Base-by-base conservation (phyloP, 2,888 invertebrate species). In the Anagyrus pseudococci region DNA sequence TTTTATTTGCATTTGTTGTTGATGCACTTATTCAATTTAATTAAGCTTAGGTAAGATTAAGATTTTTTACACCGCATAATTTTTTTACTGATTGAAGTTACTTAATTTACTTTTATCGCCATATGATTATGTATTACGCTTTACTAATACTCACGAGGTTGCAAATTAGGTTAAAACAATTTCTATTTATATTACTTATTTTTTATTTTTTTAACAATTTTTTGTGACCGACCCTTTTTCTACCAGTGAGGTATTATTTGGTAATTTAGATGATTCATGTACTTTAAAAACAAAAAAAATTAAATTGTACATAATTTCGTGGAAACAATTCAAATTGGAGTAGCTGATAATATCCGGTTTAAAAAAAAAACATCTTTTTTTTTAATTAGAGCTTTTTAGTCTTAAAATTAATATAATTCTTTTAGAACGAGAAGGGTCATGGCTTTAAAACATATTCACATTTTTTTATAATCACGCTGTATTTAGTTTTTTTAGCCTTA, bases 111-210 rank as follows among this genome's bases (percentile, higher is more conserved):
- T 71, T 68, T 67, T 71, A 70, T 67, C 67, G 71, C 73, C 73
- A 73, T 70, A 71, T 63, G 40, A 68, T 57, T 73, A 72, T 76
- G 71, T 75, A 74, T 65, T 72, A 74, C 73, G 75, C 77, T 78
- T 78, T 70, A 74, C 75, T 77, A 73, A 77, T 77, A 78, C 75
- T 80, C 77, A 74, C 72, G 73, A 74, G 73, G 75, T 78, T 75
- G 73, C 75, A 73, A 70, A 74, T 62, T 71, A 72, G 71, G 66
- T 71, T 72, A 71, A 68, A 67, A 57, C n/a, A n/a, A n/a, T n/a
- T n/a, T n/a, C n/a, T n/a, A n/a, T n/a, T n/a, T n/a, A n/a, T n/a
- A n/a, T n/a, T n/a, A n/a, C 50, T 58, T 57, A 58, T 65, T 48
- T 68, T 70, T 60, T 59, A 66, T 22, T 68, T 65, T 70, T 70